Conservation (phyloP, 2,113 vertebrate species). For the Hemiprocne comata region DNA sequence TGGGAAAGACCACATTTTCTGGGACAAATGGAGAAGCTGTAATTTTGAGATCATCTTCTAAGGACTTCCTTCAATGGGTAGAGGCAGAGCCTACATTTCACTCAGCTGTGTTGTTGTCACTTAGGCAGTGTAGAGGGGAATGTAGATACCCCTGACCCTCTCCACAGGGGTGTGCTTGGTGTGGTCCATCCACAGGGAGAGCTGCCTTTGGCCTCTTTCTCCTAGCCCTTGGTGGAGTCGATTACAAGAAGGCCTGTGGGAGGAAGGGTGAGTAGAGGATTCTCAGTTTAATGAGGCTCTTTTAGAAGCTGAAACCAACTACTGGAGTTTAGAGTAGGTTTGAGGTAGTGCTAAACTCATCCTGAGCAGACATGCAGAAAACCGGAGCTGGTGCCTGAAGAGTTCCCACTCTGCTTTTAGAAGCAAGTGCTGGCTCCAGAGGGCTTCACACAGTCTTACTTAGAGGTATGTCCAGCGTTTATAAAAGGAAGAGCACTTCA, state of each 20-base stretch:
- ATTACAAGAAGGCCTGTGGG: background rate
- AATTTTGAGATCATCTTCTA: background rate
- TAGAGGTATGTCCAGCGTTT: background rate
- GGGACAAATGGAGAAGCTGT: background rate
- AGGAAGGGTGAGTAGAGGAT: background rate
- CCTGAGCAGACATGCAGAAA: background rate
- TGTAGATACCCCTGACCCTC: accelerated
- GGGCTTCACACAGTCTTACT: background rate
- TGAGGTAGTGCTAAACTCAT: background rate
- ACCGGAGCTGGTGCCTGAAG: background rate
- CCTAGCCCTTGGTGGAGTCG: background rate
- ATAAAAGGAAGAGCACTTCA: background rate
- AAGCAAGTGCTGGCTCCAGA: background rate
- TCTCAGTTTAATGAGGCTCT: background rate
- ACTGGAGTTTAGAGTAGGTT: background rate
- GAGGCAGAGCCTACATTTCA: background rate
- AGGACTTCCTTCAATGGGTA: background rate
- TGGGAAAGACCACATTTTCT: background rate
- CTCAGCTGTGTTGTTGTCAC: background rate
- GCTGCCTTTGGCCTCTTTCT: background rate
- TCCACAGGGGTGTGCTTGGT: background rate
- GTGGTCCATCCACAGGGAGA: background rate
- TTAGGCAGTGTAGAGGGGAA: background rate
- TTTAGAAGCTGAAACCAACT: background rate
- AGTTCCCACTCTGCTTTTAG: background rate